Conservation (phyloP, 2,888 invertebrate species). For the Drosophila pseudotakahashii region DNA sequence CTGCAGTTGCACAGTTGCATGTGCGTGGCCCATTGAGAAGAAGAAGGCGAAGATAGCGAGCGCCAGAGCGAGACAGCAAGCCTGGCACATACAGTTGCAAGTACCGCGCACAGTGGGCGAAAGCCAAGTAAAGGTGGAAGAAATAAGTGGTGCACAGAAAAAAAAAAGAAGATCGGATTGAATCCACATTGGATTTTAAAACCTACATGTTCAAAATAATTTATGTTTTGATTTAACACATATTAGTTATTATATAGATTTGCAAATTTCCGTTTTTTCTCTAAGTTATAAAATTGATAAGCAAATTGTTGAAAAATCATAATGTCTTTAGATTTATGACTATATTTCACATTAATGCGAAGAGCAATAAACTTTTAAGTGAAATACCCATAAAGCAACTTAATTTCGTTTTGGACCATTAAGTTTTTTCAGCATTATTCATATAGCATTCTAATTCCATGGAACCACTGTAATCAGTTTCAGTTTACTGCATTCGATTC, state of each 20-base stretch:
- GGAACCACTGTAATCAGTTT: constrained; percentile 31
- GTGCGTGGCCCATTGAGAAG: constrained; percentile 40
- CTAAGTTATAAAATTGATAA: too few species aligned
- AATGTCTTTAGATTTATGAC: background rate
- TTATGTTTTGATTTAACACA: too few species aligned
- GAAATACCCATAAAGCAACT: background rate
- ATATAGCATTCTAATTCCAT: background rate
- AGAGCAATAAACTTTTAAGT: background rate
- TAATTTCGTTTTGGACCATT: background rate
- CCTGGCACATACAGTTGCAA: constrained; percentile 35
- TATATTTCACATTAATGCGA: background rate
- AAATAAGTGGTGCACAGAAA: too few species aligned
- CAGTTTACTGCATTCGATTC: constrained; percentile 31
- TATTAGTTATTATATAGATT: too few species aligned
- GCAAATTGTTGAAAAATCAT: too few species aligned
- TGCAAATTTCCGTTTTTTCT: too few species aligned
- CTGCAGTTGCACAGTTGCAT: constrained; percentile 28
- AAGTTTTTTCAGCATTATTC: background rate
- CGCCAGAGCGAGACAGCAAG: constrained; percentile 23
- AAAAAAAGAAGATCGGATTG: too few species aligned
- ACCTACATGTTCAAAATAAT: too few species aligned
- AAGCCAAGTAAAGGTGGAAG: background rate
- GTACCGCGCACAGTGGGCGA: constrained; percentile 33
- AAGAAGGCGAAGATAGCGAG: constrained; percentile 39
- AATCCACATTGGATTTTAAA: too few species aligned